phyloP scores from a whole-genome alignment of 2,113 vertebrate species.

The Chitala chitala region DNA sequence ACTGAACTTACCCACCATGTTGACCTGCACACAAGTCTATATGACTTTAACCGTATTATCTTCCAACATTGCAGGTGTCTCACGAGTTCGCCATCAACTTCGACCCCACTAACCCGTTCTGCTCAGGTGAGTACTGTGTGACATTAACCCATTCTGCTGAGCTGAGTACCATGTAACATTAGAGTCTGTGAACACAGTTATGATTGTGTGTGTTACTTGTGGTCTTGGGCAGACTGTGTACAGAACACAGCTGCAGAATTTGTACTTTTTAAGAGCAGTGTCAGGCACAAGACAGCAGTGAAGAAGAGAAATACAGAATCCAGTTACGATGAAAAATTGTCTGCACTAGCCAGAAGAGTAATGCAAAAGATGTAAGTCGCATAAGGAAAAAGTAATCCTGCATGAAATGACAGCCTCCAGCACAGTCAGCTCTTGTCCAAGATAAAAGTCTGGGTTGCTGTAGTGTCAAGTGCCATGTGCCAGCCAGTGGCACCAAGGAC shows the following conservation, averaged over 20 bases:
- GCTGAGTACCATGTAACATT: too few species aligned
- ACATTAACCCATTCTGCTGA: too few species aligned
- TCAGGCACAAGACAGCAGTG: not conserved
- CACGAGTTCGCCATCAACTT: slow-evolving; percentile 99
- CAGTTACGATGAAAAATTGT: not conserved
- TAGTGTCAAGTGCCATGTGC: too few species aligned
- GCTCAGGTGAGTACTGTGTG: slow-evolving; percentile 67
- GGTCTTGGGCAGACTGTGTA: too few species aligned
- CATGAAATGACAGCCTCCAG: not conserved
- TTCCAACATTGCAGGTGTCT: slow-evolving; percentile 77
- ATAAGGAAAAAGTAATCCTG: not conserved
- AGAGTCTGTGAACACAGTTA: too few species aligned
- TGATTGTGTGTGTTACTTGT: too few species aligned
- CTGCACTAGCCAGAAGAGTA: not conserved
- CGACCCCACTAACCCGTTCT: slow-evolving; percentile 94
- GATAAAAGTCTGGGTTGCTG: not conserved
- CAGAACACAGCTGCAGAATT: too few species aligned
- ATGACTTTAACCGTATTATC: too few species aligned
- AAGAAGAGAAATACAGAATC: not conserved
- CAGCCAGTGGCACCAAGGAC: too few species aligned
- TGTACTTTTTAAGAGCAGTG: too few species aligned
- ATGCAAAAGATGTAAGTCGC: not conserved
- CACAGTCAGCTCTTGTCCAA: not conserved
- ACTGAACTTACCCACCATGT: too few species aligned
- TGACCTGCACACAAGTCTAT: too few species aligned